Evolutionary conservation across 2,113 vertebrate species (phyloP).

Genomic region (Euleptes europaea): DNA sequence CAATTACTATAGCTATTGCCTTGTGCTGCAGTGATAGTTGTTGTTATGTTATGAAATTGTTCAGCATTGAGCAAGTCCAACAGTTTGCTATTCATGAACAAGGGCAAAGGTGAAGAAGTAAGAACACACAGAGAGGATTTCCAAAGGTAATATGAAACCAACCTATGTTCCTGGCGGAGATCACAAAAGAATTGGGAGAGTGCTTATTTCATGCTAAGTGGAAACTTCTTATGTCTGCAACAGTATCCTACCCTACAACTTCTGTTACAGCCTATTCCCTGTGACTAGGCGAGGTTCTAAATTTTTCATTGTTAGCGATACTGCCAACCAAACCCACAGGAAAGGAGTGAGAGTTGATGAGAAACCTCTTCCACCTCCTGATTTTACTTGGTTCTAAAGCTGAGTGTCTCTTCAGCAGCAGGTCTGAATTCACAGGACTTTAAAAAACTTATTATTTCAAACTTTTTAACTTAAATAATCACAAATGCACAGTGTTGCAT

Average conservation of each 20-base stretch:
- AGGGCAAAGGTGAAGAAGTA: conserved; percentile 25
- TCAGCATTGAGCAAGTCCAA: background rate
- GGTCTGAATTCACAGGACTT: background rate
- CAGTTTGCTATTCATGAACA: background rate
- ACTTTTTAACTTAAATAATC: no score
- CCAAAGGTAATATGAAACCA: background rate
- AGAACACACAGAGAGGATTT: background rate
- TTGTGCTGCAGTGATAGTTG: background rate
- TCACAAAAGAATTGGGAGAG: rapidly evolving
- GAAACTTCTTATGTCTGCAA: conserved; percentile 20
- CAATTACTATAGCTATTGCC: background rate
- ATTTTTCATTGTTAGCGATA: conserved; percentile 7
- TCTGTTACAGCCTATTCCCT: background rate
- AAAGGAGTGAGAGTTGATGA: background rate
- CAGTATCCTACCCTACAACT: conserved; percentile 2
- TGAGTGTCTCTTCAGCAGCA: background rate
- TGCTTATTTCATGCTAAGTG: background rate
- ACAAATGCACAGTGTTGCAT: no score
- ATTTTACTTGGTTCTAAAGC: background rate
- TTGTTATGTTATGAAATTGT: background rate
- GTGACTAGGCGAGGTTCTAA: background rate
- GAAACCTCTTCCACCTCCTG: rapidly evolving
- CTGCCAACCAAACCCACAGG: background rate
- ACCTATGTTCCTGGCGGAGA: background rate
- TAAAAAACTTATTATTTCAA: no score